phyloP scores from a whole-genome alignment of 2,113 vertebrate species.

The Ammodytes dubius region DNA sequence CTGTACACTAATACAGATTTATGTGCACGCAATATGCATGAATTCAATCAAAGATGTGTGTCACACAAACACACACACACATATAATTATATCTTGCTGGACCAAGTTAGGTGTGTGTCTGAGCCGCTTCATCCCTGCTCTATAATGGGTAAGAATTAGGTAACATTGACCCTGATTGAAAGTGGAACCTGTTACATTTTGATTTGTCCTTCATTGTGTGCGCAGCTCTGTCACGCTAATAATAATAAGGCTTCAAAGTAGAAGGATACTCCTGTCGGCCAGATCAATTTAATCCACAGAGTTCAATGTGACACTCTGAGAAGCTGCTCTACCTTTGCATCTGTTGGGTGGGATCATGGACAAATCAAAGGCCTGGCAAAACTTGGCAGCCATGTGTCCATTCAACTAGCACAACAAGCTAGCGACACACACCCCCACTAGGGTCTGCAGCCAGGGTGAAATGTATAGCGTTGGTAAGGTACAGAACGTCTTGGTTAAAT shows the following conservation, averaged over 20 bases:
- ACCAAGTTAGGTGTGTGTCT: neutral
- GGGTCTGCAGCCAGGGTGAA: conserved; percentile 30
- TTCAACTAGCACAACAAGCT: conserved; percentile 32
- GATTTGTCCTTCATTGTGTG: conserved; percentile 39
- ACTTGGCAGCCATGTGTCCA: conserved; percentile 4
- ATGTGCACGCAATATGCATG: conserved; percentile 8
- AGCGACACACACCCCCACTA: conserved; percentile 20
- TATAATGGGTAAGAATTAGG: conserved; percentile 22
- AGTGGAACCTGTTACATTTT: conserved; percentile 30
- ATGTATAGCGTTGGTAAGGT: conserved; percentile 21
- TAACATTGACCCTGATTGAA: conserved; percentile 20
- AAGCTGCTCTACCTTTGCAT: conserved; percentile 26
- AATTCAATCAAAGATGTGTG: conserved; percentile 8
- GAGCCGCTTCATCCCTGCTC: conserved; percentile 7
- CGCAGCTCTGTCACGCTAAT: conserved; percentile 51
- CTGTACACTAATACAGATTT: neutral
- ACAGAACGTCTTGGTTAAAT: conserved; percentile 44
- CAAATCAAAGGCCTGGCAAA: conserved; percentile 21
- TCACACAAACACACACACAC: neutral
- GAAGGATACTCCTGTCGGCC: conserved; percentile 13
- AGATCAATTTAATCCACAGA: conserved; percentile 44
- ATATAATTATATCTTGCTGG: neutral
- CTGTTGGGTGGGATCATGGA: neutral
- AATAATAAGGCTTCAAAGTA: conserved; percentile 31
- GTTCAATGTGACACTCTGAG: conserved; percentile 13